Evolutionary conservation across 2,888 invertebrate species (phyloP).

Genomic region (Cataglyphis livida): DNA sequence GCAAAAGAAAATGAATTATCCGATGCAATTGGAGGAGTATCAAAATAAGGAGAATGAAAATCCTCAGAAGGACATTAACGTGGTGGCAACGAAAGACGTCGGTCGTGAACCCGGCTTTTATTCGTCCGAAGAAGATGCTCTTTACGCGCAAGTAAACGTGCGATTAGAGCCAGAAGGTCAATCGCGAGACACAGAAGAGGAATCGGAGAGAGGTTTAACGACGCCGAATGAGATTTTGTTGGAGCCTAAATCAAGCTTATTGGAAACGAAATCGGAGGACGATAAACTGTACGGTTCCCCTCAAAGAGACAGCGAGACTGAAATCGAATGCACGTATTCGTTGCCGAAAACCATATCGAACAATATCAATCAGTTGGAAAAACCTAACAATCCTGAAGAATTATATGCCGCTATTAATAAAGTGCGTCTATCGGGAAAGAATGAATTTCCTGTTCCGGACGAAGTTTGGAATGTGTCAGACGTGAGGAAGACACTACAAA

Average conservation of each 20-base stretch:
- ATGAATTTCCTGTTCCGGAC: slow-evolving; percentile 79
- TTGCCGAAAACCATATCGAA: slow-evolving; percentile 78
- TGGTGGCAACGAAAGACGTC: slow-evolving; percentile 59
- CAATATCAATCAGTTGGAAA: slow-evolving; percentile 80
- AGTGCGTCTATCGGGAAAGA: slow-evolving; percentile 77
- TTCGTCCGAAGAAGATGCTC: slow-evolving; percentile 80
- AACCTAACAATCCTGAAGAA: slow-evolving; percentile 86
- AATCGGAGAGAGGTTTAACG: slow-evolving; percentile 77
- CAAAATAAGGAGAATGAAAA: slow-evolving; percentile 91
- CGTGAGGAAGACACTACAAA: slow-evolving; percentile 75
- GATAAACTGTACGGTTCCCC: slow-evolving; percentile 70
- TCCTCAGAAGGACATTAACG: slow-evolving; percentile 84
- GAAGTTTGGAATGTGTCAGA: slow-evolving; percentile 82
- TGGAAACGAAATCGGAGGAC: slow-evolving; percentile 62
- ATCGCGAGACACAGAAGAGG: slow-evolving; percentile 83
- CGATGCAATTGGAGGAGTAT: slow-evolving; percentile 87
- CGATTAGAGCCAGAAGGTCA: slow-evolving; percentile 83
- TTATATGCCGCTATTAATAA: slow-evolving; percentile 86
- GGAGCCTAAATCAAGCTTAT: slow-evolving; percentile 48
- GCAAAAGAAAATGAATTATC: slow-evolving; percentile 69
- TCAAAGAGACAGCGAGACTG: slow-evolving; percentile 62
- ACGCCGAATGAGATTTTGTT: slow-evolving; percentile 66
- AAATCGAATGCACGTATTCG: slow-evolving; percentile 78
- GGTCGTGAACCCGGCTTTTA: slow-evolving; percentile 75
- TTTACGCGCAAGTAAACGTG: slow-evolving; percentile 82